Evolutionary conservation across 2,797 vertebrate genomes (phyloP).

Genomic region (Lerista edwardsae): DNA sequence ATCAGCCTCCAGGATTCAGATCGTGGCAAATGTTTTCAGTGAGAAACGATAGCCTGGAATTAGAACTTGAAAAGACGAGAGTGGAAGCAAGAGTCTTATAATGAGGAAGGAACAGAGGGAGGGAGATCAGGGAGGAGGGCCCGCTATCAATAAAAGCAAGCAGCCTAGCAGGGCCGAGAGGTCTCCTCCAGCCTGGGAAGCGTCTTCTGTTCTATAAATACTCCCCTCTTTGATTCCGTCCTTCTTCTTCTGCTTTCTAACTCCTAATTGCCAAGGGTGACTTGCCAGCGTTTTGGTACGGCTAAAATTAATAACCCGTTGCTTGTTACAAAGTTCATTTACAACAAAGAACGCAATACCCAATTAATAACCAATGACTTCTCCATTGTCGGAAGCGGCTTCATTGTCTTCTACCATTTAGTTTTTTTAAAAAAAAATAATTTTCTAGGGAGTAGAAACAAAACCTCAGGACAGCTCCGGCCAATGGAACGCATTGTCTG

Average conservation of each 20-base stretch:
- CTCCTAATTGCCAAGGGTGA: conserved; percentile 1
- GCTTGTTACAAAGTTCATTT: not conserved
- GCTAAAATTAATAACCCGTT: conserved; percentile 15
- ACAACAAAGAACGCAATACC: conserved; percentile 12
- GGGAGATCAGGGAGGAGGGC: not conserved
- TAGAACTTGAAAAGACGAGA: not conserved
- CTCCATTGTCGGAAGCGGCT: conserved; percentile 47
- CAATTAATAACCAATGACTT: conserved; percentile 7
- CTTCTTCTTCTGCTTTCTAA: not conserved
- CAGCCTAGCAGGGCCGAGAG: not conserved
- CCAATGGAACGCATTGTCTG: conserved; percentile 75
- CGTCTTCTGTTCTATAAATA: conserved; percentile 5
- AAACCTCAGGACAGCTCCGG: conserved; percentile 55
- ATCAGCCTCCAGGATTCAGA: not conserved
- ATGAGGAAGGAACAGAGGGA: not conserved
- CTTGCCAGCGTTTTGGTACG: rapidly evolving
- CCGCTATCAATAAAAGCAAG: conserved; percentile 29
- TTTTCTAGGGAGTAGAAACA: conserved; percentile 34
- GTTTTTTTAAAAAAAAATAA: conserved; percentile 41
- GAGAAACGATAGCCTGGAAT: not conserved
- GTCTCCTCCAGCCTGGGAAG: not conserved
- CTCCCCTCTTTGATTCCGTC: not conserved
- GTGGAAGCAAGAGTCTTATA: not conserved
- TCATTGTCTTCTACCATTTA: conserved; percentile 73
- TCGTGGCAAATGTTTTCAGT: not conserved